Evolutionary conservation across 92 coral and sea anemone species (phyloP).

Genomic region (Anthopleura xanthogrammica): DNA sequence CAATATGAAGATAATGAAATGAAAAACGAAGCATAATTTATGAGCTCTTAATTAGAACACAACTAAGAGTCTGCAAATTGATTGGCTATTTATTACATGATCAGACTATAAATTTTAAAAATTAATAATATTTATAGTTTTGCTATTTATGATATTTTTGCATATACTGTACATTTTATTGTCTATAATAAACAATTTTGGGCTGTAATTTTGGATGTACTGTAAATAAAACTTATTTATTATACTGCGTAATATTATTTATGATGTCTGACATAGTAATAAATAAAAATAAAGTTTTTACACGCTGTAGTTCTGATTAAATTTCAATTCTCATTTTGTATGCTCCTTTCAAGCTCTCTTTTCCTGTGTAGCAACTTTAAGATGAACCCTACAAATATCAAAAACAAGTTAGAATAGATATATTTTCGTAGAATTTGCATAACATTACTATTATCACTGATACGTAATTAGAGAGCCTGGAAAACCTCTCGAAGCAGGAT

Average conservation of each 20-base stretch:
- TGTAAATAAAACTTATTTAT: neutral
- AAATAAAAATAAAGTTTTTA: neutral
- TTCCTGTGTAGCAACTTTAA: constrained; percentile 21
- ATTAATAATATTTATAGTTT: too few relatives aligned
- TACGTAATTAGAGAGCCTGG: too few relatives aligned
- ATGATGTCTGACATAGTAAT: neutral
- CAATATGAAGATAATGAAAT: too few relatives aligned
- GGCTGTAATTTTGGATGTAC: neutral
- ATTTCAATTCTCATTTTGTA: neutral
- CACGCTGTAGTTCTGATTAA: neutral
- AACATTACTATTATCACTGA: too few relatives aligned
- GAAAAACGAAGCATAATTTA: neutral
- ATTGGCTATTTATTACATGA: neutral
- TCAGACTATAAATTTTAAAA: neutral
- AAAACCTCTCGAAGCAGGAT: too few relatives aligned
- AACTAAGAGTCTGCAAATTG: neutral
- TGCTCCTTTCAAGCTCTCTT: neutral
- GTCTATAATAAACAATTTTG: too few relatives aligned
- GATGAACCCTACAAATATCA: constrained; percentile 20
- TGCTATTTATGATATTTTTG: neutral
- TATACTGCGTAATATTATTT: neutral
- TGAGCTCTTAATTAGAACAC: too few relatives aligned
- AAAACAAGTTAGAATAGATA: neutral
- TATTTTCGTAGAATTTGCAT: neutral
- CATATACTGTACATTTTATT: neutral